phyloP scores from a whole-genome alignment of 2,888 invertebrate genomes.

The Spisula subtruncata region DNA sequence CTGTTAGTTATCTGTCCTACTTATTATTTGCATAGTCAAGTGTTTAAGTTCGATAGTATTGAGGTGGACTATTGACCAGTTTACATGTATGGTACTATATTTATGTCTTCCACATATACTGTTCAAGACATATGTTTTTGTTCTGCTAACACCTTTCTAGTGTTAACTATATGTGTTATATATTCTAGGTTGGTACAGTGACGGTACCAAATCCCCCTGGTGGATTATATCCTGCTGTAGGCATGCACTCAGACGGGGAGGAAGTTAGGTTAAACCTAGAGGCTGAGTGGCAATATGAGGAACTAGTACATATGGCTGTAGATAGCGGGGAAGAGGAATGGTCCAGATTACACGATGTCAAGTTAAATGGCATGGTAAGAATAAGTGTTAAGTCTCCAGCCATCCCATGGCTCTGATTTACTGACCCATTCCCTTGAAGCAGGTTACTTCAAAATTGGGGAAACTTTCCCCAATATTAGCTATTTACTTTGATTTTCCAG shows the following conservation, averaged over 20 bases:
- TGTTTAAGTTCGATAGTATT: no score
- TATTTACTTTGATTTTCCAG: no score
- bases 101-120: no score
- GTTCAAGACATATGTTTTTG: slow-evolving; percentile 6
- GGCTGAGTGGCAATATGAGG: slow-evolving; percentile 87
- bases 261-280: slow-evolving; percentile 87
- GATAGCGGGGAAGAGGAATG: slow-evolving; percentile 89
- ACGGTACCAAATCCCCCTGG: slow-evolving; percentile 82
- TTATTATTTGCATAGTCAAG: no score
- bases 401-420: no score
- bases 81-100: not conserved
- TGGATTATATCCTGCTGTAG: slow-evolving; percentile 88
- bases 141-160: no score
- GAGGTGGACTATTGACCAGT: no score
- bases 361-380: slow-evolving; percentile 88
- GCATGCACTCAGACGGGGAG: slow-evolving; percentile 88
- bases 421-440: no score
- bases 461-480: no score
- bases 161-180: not conserved
- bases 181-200: slow-evolving; percentile 83
- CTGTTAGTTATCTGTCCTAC: no score
- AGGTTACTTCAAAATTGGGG: no score
- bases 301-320: slow-evolving; percentile 88
- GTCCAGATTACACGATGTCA: slow-evolving; percentile 88
- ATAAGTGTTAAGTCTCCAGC: not conserved